Conservation (phyloP, 2,888 invertebrate genomes). For the Geophilus truncorum region DNA sequence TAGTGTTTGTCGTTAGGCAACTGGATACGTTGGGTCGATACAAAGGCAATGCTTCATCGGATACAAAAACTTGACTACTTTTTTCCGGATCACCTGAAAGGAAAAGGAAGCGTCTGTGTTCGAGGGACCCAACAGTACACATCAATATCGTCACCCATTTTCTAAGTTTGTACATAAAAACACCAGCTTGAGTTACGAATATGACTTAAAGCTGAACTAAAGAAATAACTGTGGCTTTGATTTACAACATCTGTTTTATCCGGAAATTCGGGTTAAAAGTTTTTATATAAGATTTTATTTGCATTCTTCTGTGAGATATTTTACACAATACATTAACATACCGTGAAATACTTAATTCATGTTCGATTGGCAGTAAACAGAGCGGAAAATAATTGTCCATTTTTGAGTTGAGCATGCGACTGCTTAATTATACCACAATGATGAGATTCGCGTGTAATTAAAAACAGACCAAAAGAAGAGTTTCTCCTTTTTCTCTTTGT, state of each 20-base stretch:
- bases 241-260: too few relatives aligned
- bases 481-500: neutral
- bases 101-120: neutral
- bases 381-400: neutral
- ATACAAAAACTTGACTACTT: neutral
- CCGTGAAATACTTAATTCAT: neutral
- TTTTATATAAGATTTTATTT: neutral
- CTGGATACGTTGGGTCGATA: neutral
- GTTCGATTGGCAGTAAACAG: neutral
- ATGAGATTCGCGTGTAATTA: constrained; percentile 7
- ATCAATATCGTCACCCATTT: neutral
- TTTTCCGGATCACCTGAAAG: neutral
- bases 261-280: neutral
- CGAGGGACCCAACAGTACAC: neutral
- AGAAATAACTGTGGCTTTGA: too few relatives aligned
- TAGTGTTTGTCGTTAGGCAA: neutral
- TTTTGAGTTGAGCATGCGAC: neutral
- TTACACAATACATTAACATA: neutral
- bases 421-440: constrained; percentile 9
- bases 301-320: neutral
- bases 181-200: too few relatives aligned
- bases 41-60: neutral
- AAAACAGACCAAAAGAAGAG: neutral
- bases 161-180: neutral
- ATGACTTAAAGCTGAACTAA: too few relatives aligned